A percentile compares a stretch with the other conserved stretches of the same genome.
These are phyloP conservation scores for Periophthalmus modestus DNA, from an alignment of 2,113 vertebrate species.

Conservation along the genomic window DNA sequence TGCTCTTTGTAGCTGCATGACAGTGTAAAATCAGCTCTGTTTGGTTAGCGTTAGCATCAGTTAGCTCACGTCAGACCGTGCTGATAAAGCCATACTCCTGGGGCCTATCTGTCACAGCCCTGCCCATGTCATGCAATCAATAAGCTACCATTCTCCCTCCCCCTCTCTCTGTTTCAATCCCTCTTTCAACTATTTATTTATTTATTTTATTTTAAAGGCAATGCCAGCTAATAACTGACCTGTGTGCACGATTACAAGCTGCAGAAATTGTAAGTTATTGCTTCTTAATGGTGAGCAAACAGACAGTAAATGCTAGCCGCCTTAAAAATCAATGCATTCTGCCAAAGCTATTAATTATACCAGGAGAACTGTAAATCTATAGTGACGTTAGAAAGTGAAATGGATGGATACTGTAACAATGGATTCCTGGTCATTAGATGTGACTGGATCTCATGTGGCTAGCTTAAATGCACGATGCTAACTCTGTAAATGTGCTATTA, in stretches of 20 bases:
- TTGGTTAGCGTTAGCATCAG: background rate
- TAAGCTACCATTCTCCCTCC: conserved; percentile 25
- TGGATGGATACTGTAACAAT: too few relatives aligned
- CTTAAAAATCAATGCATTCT: background rate
- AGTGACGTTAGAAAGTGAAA: background rate
- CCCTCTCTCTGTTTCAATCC: conserved; percentile 44
- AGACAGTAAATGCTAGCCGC: background rate
- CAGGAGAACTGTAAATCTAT: background rate
- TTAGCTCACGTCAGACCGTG: conserved; percentile 42
- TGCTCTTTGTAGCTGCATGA: background rate
- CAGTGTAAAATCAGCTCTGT: background rate
- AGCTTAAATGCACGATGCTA: background rate
- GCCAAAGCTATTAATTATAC: background rate
- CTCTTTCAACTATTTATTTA: background rate
- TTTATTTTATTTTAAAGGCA: background rate
- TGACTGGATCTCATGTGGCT: background rate
- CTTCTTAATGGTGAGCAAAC: background rate
- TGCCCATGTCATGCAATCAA: conserved; percentile 63
- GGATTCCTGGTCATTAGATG: background rate
- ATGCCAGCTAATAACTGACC: background rate
- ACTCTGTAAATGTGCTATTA: background rate
- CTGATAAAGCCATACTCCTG: conserved; percentile 58
- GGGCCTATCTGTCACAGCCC: conserved; percentile 52
- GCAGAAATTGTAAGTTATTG: background rate
- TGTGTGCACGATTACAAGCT: background rate